Evolutionary conservation across 2,797 vertebrate species (phyloP).

Genomic region (Premnoplex brunnescens): DNA sequence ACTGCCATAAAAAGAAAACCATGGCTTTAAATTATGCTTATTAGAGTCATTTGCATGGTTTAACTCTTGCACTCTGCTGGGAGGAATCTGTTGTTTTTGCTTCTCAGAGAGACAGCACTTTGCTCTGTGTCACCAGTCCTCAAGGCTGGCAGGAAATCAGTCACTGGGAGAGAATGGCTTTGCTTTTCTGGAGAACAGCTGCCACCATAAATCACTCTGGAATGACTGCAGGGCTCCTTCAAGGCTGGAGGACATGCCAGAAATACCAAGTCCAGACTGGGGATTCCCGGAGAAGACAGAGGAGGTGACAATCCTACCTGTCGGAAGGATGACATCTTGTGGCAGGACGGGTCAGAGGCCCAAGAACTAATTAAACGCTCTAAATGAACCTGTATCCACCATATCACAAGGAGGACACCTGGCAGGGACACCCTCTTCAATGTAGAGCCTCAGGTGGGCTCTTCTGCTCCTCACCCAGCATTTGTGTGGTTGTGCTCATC

Average conservation of each 20-base stretch:
- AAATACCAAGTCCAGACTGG: neutral
- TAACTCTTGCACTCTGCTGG: neutral
- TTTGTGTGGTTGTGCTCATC: fast-evolving
- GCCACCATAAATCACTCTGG: neutral
- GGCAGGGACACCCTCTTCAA: no score
- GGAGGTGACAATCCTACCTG: neutral
- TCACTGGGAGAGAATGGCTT: neutral
- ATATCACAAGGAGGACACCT: fast-evolving
- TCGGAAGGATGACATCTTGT: constrained; percentile 35
- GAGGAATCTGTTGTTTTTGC: neutral
- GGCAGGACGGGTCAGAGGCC: neutral
- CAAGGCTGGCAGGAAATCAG: neutral
- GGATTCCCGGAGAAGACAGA: neutral
- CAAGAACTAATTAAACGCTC: neutral
- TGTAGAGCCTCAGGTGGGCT: neutral
- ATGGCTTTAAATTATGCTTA: constrained; percentile 69
- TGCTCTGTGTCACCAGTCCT: neutral
- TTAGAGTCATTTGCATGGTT: constrained; percentile 57
- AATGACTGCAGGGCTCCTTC: neutral
- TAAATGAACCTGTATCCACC: neutral
- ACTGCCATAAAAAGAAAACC: constrained; percentile 62
- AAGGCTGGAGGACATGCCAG: neutral
- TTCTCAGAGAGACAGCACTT: neutral
- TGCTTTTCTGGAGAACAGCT: neutral
- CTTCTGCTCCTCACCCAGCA: fast-evolving